A percentile compares a stretch with the other conserved stretches of the same genome.
Evolutionary conservation across 2,888 invertebrate species (phyloP).

Genomic region (Drosophila pseudotalamancana): DNA sequence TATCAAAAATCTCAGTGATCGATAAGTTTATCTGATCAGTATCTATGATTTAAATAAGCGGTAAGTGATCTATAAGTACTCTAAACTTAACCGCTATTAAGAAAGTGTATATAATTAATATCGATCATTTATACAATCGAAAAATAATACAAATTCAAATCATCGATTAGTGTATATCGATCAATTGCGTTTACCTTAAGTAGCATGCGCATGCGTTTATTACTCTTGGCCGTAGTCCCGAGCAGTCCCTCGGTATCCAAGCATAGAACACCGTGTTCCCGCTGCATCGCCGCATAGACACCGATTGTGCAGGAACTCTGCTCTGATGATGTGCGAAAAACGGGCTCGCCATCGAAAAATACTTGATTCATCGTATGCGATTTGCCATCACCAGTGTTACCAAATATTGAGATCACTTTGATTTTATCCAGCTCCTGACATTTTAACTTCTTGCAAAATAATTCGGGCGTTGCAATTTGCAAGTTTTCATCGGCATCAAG

Average conservation of each 20-base stretch:
- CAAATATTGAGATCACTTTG: conserved; percentile 93
- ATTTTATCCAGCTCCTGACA: conserved; percentile 86
- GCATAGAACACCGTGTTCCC: conserved; percentile 87
- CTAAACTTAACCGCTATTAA: no score
- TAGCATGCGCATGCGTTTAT: conserved; percentile 87
- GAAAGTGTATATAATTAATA: no score
- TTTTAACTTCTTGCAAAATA: conserved; percentile 84
- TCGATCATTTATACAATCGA: no score
- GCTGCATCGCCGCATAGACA: conserved; percentile 91
- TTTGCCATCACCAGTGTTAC: conserved; percentile 93
- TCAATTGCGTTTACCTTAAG: conserved; percentile 86
- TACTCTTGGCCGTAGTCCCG: conserved; percentile 84
- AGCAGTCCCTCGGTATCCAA: conserved; percentile 93
- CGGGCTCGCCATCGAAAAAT: conserved; percentile 87
- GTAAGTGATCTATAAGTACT: no score
- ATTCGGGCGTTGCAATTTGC: conserved; percentile 86
- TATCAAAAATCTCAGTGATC: neutral
- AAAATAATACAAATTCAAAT: no score
- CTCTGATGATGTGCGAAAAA: conserved; percentile 84
- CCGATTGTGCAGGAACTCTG: conserved; percentile 91
- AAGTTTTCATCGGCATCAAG: conserved; percentile 87
- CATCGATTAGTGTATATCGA: no score
- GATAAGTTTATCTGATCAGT: no score
- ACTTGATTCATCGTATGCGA: conserved; percentile 91
- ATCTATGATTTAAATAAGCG: no score